These are phyloP conservation scores for Alcis repandata DNA, from an alignment of 2,888 invertebrate species.

Conservation along the genomic window DNA sequence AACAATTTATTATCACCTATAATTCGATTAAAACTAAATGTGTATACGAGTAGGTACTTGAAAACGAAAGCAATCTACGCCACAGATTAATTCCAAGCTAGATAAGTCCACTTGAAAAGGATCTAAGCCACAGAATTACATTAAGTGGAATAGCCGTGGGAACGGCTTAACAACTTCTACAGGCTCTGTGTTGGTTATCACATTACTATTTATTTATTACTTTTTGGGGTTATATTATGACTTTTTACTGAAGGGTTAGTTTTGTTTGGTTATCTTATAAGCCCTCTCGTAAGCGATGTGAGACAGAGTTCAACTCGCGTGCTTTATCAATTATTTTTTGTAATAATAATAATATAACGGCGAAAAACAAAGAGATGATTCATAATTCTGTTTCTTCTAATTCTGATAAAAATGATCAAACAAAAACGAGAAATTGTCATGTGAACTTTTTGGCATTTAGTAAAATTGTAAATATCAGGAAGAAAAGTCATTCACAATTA, in stretches of 20 bases:
- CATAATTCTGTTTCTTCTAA: too few species aligned
- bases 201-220: constrained; percentile 37
- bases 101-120: constrained; percentile 39
- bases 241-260: constrained; percentile 21
- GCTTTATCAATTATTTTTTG: too few species aligned
- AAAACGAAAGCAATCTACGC: not conserved
- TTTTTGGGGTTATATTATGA: constrained; percentile 42
- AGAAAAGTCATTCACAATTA: too few species aligned
- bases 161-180: constrained; percentile 9
- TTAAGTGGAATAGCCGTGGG: constrained; percentile 34
- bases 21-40: too few species aligned
- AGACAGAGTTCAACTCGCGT: too few species aligned
- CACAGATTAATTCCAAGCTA: constrained; percentile 24
- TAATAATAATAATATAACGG: too few species aligned
- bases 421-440: too few species aligned
- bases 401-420: too few species aligned
- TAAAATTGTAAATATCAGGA: too few species aligned
- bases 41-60: constrained; percentile 4
- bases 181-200: constrained; percentile 16
- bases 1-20: too few species aligned
- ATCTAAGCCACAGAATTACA: constrained; percentile 19
- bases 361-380: too few species aligned
- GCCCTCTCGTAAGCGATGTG: not conserved
- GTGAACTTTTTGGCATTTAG: too few species aligned
- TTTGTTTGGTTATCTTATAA: constrained; percentile 6